Evolutionary conservation across 2,888 invertebrate species (phyloP).

Genomic region (Lasioglossum calceatum): DNA sequence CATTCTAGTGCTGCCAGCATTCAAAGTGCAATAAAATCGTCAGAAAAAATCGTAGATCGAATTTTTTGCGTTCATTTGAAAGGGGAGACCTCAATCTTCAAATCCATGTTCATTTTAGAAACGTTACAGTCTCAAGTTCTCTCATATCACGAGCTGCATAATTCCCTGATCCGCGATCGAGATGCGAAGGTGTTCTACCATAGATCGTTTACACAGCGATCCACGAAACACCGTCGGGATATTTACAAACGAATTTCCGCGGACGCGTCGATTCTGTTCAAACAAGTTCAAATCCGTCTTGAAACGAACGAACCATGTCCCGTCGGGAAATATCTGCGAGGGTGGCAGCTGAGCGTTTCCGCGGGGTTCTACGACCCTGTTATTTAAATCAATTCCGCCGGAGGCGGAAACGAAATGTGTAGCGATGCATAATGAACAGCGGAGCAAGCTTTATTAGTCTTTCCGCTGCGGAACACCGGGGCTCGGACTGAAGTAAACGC

Average conservation of each 20-base stretch:
- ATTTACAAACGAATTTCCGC: neutral
- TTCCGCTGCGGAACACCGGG: neutral
- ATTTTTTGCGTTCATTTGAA: no score
- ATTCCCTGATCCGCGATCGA: neutral
- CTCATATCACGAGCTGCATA: neutral
- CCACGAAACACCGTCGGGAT: neutral
- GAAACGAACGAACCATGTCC: neutral
- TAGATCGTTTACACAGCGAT: neutral
- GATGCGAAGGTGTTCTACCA: neutral
- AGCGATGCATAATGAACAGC: neutral
- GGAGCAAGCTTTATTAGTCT: slow-evolving; percentile 10
- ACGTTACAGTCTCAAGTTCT: neutral
- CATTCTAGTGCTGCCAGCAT: no score
- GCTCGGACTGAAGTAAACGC: no score
- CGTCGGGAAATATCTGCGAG: neutral
- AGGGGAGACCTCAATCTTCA: no score
- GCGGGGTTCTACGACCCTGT: neutral
- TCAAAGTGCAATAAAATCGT: no score
- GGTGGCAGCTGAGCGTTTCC: neutral
- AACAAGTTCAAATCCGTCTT: neutral
- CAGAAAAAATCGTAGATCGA: no score
- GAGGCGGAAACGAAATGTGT: neutral
- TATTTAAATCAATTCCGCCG: slow-evolving; percentile 8
- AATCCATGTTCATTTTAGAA: neutral
- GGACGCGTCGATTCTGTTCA: neutral